These are phyloP conservation scores for Dasysyrphus tricinctus DNA, from an alignment of 2,888 invertebrate species.

Conservation along the genomic window DNA sequence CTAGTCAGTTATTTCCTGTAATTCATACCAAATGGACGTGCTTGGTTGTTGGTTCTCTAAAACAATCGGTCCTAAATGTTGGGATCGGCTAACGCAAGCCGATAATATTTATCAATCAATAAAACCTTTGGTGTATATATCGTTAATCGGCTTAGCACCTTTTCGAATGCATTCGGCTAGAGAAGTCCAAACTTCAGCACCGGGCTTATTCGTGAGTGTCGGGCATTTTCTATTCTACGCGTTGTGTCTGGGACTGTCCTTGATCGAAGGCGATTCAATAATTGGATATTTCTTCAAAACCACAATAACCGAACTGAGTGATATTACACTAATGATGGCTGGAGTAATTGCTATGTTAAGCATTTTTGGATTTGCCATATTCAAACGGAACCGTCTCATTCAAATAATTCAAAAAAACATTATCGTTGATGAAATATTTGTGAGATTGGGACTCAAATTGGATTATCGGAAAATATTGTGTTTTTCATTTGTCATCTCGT, in stretches of 20 bases:
- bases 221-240: conserved; percentile 80
- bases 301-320: conserved; percentile 81
- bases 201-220: conserved; percentile 79
- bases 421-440: conserved; percentile 80
- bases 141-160: conserved; percentile 81
- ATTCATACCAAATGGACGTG: conserved; percentile 47
- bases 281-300: conserved; percentile 83
- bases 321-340: conserved; percentile 79
- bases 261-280: conserved; percentile 80
- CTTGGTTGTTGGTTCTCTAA: background rate
- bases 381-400: conserved; percentile 78
- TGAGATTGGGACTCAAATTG: conserved; percentile 80
- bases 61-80: conserved; percentile 79
- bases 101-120: conserved; percentile 81
- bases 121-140: conserved; percentile 80
- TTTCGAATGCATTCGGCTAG: conserved; percentile 80
- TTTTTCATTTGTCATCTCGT: conserved; percentile 79
- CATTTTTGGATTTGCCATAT: conserved; percentile 80
- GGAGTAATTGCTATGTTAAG: conserved; percentile 81
- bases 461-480: conserved; percentile 80
- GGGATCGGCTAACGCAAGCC: conserved; percentile 80
- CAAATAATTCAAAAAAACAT: conserved; percentile 80
- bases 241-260: conserved; percentile 79
- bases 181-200: conserved; percentile 80
- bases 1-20: conserved; percentile 31